Conservation (phyloP, 1,140 invertebrate genomes). For the Pseudomyrmex gracilis region DNA sequence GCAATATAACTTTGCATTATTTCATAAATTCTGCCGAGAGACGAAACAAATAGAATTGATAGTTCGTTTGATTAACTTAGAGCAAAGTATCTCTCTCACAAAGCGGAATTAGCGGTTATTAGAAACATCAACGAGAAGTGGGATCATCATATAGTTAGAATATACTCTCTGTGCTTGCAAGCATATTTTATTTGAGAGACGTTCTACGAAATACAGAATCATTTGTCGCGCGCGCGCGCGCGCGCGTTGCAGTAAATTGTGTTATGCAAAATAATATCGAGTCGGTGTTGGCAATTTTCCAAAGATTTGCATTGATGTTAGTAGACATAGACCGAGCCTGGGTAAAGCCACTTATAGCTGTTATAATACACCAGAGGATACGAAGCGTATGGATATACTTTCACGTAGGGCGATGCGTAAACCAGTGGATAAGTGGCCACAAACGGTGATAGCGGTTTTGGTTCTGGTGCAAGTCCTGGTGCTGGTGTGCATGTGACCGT, state of each 20-base stretch:
- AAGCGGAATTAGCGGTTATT: constrained; percentile 18
- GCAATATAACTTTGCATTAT: constrained; percentile 34
- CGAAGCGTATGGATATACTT: constrained; percentile 58
- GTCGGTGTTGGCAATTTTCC: neutral
- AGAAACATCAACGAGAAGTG: neutral
- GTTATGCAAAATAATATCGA: neutral
- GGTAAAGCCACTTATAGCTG: constrained; percentile 65
- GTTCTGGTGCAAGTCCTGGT: constrained; percentile 22
- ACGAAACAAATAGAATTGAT: constrained; percentile 39
- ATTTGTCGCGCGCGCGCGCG: too few species aligned
- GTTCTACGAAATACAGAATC: constrained; percentile 45
- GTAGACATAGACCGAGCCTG: constrained; percentile 56
- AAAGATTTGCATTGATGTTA: neutral
- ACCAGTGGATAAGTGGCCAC: constrained; percentile 38
- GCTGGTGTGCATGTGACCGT: constrained; percentile 39
- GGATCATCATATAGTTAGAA: constrained; percentile 3
- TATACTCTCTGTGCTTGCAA: constrained; percentile 2
- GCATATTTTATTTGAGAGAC: constrained; percentile 54
- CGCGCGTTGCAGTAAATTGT: neutral
- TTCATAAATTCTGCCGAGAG: constrained; percentile 32
- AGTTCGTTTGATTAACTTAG: constrained; percentile 5
- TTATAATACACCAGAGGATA: constrained; percentile 65
- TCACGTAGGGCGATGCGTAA: constrained; percentile 65
- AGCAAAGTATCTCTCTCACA: constrained; percentile 2
- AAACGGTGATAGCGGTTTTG: constrained; percentile 24